Conservation (phyloP, 2,888 invertebrate genomes). For the Thera britannica region DNA sequence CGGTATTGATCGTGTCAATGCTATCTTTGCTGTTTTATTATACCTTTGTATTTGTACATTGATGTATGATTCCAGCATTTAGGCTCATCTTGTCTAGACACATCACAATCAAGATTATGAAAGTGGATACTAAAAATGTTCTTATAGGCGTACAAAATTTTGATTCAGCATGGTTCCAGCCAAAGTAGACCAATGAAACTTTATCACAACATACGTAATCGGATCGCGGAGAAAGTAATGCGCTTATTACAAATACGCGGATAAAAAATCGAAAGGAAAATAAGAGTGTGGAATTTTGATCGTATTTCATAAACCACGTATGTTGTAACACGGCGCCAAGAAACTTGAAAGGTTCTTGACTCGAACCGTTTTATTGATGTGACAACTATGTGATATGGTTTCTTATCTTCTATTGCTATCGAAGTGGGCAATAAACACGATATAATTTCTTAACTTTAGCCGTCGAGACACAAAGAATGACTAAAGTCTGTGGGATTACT, state of each 20-base stretch:
- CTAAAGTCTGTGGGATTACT: slow-evolving; percentile 18
- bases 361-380: slow-evolving; percentile 50
- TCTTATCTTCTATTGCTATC: slow-evolving; percentile 47
- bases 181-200: slow-evolving; percentile 60
- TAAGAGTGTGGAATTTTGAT: slow-evolving; percentile 73
- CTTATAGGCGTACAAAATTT: slow-evolving; percentile 33
- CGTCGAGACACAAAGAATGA: slow-evolving; percentile 7
- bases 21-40: not conserved
- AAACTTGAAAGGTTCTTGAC: slow-evolving; percentile 57
- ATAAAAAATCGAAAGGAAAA: slow-evolving; percentile 73
- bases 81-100: not conserved
- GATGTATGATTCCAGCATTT: not conserved
- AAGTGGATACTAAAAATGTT: slow-evolving; percentile 9
- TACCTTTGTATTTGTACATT: slow-evolving; percentile 7
- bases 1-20: slow-evolving; percentile 8
- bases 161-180: slow-evolving; percentile 55
- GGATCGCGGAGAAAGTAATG: slow-evolving; percentile 77
- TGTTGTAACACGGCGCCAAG: slow-evolving; percentile 56
- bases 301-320: slow-evolving; percentile 65
- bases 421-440: slow-evolving; percentile 35
- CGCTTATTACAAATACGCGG: slow-evolving; percentile 63
- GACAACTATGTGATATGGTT: slow-evolving; percentile 43
- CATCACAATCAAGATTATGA: not conserved
- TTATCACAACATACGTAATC: slow-evolving; percentile 70
- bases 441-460: slow-evolving; percentile 19